Evolutionary conservation across 2,888 invertebrate genomes (phyloP), one percentile per base, ranked within the genome.

Genomic region (Trisateles emortualis): DNA sequence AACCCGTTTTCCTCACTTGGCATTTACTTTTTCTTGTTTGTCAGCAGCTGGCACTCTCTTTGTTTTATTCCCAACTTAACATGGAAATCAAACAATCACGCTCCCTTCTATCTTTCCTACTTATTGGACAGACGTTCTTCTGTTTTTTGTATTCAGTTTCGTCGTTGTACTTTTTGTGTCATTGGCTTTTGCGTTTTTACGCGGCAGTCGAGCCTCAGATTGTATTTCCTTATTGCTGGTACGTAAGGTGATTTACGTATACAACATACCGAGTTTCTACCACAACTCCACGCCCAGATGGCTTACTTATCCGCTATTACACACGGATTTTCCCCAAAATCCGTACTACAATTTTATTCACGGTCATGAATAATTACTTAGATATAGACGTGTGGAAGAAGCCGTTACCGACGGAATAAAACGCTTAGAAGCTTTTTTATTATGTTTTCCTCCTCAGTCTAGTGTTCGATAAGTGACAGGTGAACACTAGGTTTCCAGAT

Each of bases 271-370:
- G 29, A 48, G 52, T 55, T 71, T 64, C 67, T 67, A 64, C 52
- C 48, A 59, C 45, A 60, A 47, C 57, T 58, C 52, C 33, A 55
- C 38, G 50, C 75, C 52, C 78, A 78, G 77, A 71, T 75, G 77
- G 68, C 66, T 68, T 52, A 61, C 64, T 58, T 45, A 52, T 33
- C 44, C 56, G 69, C 68, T 64, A 72, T 76, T 61, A 74, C 65
- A 40, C 32, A 48, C 54, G 64, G 70, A 68, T 72, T 73, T 75
- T 47, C 42, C 36, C 35, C 46, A 36, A 62, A 60, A 55, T 53
- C 52, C 57, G 46, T 53, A 61, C 26, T 64, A 56, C 57, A 74
- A 70, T 73, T 70, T 70, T 72, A 74, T 76, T 68, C 52, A 50
- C 48, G 54, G 24, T 56, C 60, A 68, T 70, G 53, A 68, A 72